Evolutionary conservation across 2,113 vertebrate genomes (phyloP).

Genomic region (Psittacara wagleri): DNA sequence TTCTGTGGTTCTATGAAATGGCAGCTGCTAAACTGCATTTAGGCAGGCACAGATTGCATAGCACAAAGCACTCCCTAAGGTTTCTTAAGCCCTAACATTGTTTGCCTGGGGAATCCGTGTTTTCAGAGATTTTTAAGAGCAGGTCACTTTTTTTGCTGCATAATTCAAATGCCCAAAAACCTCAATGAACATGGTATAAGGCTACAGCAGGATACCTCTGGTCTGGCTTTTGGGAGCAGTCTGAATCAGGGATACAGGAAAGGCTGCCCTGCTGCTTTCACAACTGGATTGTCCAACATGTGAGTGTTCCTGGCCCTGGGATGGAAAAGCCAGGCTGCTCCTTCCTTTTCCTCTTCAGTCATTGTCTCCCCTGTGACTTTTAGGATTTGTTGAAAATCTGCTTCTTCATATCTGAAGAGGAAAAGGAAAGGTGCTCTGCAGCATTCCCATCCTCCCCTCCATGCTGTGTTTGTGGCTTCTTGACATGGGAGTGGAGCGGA

Average conservation of each 20-base stretch:
- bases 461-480: background rate
- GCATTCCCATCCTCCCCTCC: background rate
- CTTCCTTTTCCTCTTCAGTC: background rate
- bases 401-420: background rate
- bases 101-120: background rate
- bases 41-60: background rate
- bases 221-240: background rate
- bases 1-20: background rate
- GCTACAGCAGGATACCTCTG: background rate
- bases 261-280: background rate
- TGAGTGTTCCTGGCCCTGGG: background rate
- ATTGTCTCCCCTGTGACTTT: fast-evolving
- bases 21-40: background rate
- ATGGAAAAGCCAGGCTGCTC: background rate
- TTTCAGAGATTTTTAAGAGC: background rate
- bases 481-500: fast-evolving
- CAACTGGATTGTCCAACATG: fast-evolving
- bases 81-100: background rate
- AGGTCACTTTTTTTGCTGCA: background rate
- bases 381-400: background rate
- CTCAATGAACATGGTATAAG: background rate
- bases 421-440: background rate
- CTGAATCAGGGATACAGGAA: background rate
- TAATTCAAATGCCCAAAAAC: background rate
- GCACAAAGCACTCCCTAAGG: background rate